Conservation (phyloP, 2,113 vertebrate species). For the Caranx ignobilis region DNA sequence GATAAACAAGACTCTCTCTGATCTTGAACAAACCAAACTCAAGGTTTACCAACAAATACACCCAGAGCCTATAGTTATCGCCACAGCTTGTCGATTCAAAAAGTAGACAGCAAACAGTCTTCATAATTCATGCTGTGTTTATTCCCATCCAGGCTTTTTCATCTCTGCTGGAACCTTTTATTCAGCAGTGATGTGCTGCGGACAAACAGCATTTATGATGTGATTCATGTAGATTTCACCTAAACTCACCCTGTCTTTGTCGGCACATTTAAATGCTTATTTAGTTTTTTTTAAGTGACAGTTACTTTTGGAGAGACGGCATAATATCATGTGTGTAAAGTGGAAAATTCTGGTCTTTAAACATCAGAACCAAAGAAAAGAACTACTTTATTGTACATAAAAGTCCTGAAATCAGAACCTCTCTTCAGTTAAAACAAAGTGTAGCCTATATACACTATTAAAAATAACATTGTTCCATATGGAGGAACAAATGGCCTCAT, state of each 20-base stretch:
- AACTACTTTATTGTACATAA: background rate
- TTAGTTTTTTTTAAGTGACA: background rate
- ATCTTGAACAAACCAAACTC: conserved; percentile 34
- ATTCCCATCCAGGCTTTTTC: conserved; percentile 36
- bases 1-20: conserved; percentile 40
- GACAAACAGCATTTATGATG: conserved; percentile 58
- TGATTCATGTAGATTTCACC: conserved; percentile 34
- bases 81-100: conserved; percentile 17
- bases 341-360: background rate
- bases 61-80: conserved; percentile 28
- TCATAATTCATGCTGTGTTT: conserved; percentile 56
- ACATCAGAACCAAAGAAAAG: background rate
- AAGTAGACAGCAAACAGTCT: conserved; percentile 40
- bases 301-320: background rate
- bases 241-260: conserved; percentile 16
- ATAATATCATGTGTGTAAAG: background rate
- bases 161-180: conserved; percentile 35
- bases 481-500: too few species aligned
- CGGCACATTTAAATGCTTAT: background rate
- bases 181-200: conserved; percentile 21
- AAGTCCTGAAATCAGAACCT: too few species aligned
- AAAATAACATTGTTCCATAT: too few species aligned
- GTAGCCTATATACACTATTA: too few species aligned
- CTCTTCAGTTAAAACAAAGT: too few species aligned
- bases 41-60: conserved; percentile 20